A percentile compares a stretch with the other conserved stretches of the same genome.
phyloP scores from a whole-genome alignment of 53 echinoderm and acorn worm species.

The Crossaster papposus region DNA sequence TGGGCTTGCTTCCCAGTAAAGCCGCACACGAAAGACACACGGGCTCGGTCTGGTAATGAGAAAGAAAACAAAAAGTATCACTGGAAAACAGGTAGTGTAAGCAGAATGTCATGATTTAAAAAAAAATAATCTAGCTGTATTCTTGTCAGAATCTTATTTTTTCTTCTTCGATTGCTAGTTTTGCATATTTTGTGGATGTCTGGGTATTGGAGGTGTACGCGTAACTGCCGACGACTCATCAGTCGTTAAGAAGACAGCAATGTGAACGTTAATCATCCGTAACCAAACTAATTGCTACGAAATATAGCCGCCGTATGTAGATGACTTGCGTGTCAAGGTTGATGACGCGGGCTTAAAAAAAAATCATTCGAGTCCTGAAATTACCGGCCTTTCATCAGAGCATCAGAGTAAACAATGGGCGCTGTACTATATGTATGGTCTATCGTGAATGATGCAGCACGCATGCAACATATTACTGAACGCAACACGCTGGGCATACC shows the following conservation, averaged over 20 bases:
- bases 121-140: no score
- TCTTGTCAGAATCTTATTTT: no score
- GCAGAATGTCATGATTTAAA: no score
- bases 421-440: background rate
- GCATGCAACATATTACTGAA: background rate
- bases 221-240: no score
- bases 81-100: no score
- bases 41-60: no score
- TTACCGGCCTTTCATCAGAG: slow-evolving; percentile 6
- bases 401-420: background rate
- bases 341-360: background rate
- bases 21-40: no score
- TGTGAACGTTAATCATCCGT: background rate
- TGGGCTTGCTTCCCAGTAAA: no score
- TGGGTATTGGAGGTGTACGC: no score
- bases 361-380: slow-evolving; percentile 12
- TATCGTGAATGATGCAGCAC: background rate
- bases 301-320: background rate
- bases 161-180: no score
- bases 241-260: background rate
- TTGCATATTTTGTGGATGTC: no score
- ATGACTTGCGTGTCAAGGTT: slow-evolving; percentile 20
- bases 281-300: background rate
- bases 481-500: background rate
- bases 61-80: no score